Conservation (phyloP, 2,113 vertebrate genomes). For the Plectropomus leopardus region DNA sequence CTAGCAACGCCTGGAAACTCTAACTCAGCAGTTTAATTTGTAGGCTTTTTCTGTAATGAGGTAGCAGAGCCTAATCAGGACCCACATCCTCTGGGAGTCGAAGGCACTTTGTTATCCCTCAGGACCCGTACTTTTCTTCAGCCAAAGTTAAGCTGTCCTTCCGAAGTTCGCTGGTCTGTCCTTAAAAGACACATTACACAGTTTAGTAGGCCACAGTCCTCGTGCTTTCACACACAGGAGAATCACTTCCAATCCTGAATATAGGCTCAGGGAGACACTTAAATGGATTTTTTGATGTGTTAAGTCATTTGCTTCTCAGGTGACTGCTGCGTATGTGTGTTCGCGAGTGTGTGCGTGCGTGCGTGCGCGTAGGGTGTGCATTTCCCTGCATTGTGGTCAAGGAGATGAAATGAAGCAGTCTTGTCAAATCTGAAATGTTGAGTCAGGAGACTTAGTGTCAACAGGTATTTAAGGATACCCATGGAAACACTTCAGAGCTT, state of each 20-base stretch:
- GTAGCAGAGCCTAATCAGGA: neutral
- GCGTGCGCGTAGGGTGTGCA: slow-evolving; percentile 9
- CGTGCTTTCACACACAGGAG: slow-evolving; percentile 38
- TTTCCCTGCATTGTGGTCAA: slow-evolving; percentile 49
- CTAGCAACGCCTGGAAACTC: neutral
- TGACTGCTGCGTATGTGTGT: slow-evolving; percentile 41
- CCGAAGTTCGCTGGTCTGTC: slow-evolving; percentile 11
- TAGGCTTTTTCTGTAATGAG: neutral
- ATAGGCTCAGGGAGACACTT: slow-evolving; percentile 45
- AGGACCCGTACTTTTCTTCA: slow-evolving; percentile 25
- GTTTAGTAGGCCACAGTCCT: slow-evolving; percentile 43
- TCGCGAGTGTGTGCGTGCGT: slow-evolving; percentile 17
- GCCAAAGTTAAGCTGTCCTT: slow-evolving; percentile 53
- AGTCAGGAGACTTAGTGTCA: slow-evolving; percentile 44
- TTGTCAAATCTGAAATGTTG: slow-evolving; percentile 50
- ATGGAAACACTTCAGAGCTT: slow-evolving; percentile 22
- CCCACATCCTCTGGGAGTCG: neutral
- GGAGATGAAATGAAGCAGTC: slow-evolving; percentile 59
- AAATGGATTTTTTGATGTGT: slow-evolving; percentile 62
- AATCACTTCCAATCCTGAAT: slow-evolving; percentile 46
- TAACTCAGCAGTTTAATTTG: neutral
- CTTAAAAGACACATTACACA: slow-evolving; percentile 53
- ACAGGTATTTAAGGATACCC: slow-evolving; percentile 43
- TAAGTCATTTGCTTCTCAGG: slow-evolving; percentile 62
- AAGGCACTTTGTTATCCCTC: slow-evolving; percentile 4